Evolutionary conservation across 1,140 invertebrate genomes (phyloP), one percentile per base, ranked within the genome.

Genomic region (Diorhabda sublineata): DNA sequence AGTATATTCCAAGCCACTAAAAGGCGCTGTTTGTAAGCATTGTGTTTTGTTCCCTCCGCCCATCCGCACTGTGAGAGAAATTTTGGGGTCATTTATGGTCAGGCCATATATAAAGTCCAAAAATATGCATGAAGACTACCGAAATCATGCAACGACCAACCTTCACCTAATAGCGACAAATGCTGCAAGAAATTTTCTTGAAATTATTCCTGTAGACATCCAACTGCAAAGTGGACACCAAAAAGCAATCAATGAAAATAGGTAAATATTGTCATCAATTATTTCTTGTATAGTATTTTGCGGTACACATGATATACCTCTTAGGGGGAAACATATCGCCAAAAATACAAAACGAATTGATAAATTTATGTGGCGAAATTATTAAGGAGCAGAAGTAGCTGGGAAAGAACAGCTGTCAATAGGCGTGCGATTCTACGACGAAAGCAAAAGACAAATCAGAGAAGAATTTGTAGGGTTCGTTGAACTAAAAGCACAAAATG

Each of bases 231-330:
- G 61, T 67, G 47, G 5, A 62, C 62, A 70, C 57, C 42, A 72
- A 64, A 66, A 43, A 6, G 41, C 41, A 47, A 67, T 61, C 26
- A 42, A 67, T 26, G 59, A 61, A 56, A 67, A 67, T 42, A 67
- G 9, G 42, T 11, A 67, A 61, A 67, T 67, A 26, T 67, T 74
- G 58, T 67, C 66, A 71, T 75, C 66, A 69, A 73, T 74, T 69
- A 70, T 73, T 73, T 76, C 73, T 68, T 72, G 62, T 64, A 74
- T 76, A 8, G 59, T 76, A 69, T 75, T 78, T 74, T 68, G 66
- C 64, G 70, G 74, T 44, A 71, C 63, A 41, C 76, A 78, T 71
- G 72, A 75, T 74, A 56, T 78, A 58, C 69, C 74, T n/a, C 60
- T 78, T 71, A 71, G 71, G 61, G 74, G 66, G 64, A 71, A 71